phyloP scores from a whole-genome alignment of 2,113 vertebrate genomes.

The Coptodon bakossiorum region DNA sequence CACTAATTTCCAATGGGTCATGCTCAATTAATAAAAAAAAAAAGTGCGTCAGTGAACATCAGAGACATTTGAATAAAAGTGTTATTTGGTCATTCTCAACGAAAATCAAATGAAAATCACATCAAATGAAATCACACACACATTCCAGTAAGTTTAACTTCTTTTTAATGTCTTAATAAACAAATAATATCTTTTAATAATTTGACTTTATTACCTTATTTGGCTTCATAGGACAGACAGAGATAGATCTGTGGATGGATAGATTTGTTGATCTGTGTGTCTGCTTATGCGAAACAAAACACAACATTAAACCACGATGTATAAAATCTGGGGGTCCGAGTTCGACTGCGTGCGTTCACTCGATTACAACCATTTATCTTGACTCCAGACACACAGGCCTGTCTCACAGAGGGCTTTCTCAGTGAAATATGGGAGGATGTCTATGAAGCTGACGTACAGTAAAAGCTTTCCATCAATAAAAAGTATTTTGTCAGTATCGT shows the following conservation, averaged over 20 bases:
- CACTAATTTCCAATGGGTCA: not conserved
- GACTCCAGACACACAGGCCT: slow-evolving; percentile 22
- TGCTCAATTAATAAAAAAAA: not conserved
- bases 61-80: not conserved
- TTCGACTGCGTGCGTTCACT: not conserved
- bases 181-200: not conserved
- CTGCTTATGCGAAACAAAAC: not conserved
- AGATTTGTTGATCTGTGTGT: not conserved
- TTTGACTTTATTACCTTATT: not conserved
- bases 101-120: not conserved
- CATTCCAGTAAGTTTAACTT: not conserved
- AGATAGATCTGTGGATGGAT: not conserved
- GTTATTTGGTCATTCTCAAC: not conserved
- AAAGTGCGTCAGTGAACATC: not conserved
- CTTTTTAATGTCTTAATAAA: not conserved
- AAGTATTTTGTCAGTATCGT: not conserved
- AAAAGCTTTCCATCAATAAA: slow-evolving; percentile 8
- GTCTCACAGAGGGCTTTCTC: not conserved
- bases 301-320: not conserved
- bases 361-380: slow-evolving; percentile 48
- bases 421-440: slow-evolving; percentile 3
- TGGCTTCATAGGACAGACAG: not conserved
- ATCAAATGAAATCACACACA: not conserved
- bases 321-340: not conserved
- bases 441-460: not conserved